Evolutionary conservation across 1,140 invertebrate species (phyloP), one percentile per base, ranked within the genome.

Genomic region (Geopemphigus sp.): DNA sequence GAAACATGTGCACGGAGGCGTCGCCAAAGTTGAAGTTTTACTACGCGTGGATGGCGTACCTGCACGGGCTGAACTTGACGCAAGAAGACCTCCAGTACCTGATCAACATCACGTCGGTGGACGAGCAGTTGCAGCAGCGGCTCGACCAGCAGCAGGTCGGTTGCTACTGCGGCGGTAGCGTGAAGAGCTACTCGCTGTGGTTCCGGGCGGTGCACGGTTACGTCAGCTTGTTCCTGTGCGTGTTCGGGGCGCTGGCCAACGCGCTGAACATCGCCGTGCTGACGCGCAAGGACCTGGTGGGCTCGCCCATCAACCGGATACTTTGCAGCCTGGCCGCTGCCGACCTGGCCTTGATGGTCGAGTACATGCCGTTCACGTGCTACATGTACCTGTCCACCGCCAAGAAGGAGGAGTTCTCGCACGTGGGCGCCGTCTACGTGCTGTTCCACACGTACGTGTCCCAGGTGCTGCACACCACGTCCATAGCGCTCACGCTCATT

Each of bases 241-340:
- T 94, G 39, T 93, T 98, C 83, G 97, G 97, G 61, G 94, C 94
- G 4, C 89, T 97, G 17, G 94, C 95, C 64, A 99, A 98, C 85
- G 89, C 93, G 1, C 89, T 98, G 81, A 99, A 98, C 86, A 96
- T 99, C 56, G 91, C 93, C 24, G 95, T 99, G 8, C 87, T 99
- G 26, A 96, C 95, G 0, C 89, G 95, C 15, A 88, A 91, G 6
- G 93, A 96, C 84, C 97, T 98, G 95, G 86, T 88, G 59, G 93
- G 95, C 1, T 80, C 73, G 59, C 94, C 96, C 0, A 97, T 95
- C 14, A 98, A 98, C 85, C 90, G 91, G 61, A 95, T 95, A 83
- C 88, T 92, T 2, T 96, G 94, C 0, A 95, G 93, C 10, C 87
- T 98, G 24, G 96, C 96, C 0, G 89, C 96, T 0, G 93, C 94